A percentile compares a stretch with the other conserved stretches of the same genome.
Evolutionary conservation across 2,113 vertebrate genomes (phyloP).

Genomic region (Patagioenas fasciata): DNA sequence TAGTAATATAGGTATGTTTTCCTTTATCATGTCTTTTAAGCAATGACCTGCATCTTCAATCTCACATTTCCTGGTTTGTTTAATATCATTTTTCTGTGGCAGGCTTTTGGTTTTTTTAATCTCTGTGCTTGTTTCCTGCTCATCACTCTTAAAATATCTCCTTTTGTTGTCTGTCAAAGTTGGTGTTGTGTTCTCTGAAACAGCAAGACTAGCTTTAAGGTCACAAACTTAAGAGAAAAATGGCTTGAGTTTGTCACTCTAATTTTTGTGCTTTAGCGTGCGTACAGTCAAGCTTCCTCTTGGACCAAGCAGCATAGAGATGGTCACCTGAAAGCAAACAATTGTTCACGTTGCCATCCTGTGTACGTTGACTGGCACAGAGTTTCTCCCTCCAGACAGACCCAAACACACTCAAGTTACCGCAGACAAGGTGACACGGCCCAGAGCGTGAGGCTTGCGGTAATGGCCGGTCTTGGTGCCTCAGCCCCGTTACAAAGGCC

Average conservation of each 20-base stretch:
- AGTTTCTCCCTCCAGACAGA: not conserved
- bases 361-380: not conserved
- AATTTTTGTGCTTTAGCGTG: not conserved
- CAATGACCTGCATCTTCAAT: not conserved
- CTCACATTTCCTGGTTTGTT: not conserved
- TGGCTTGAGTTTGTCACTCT: not conserved
- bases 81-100: not conserved
- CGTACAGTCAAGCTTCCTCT: not conserved
- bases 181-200: not conserved
- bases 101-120: not conserved
- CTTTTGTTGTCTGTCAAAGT: not conserved
- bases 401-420: fast-evolving
- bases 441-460: not conserved
- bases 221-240: not conserved
- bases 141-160: not conserved
- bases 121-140: not conserved
- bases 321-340: not conserved
- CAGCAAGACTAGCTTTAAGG: not conserved
- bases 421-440: not conserved
- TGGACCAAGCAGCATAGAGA: not conserved
- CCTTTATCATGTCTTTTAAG: not conserved
- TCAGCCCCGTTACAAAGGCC: fast-evolving
- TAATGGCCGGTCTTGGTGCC: not conserved
- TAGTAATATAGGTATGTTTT: not conserved
- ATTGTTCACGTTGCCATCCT: not conserved